These are phyloP conservation scores for Asarcornis scutulata DNA, from an alignment of 2,113 vertebrate genomes.

Conservation along the genomic window DNA sequence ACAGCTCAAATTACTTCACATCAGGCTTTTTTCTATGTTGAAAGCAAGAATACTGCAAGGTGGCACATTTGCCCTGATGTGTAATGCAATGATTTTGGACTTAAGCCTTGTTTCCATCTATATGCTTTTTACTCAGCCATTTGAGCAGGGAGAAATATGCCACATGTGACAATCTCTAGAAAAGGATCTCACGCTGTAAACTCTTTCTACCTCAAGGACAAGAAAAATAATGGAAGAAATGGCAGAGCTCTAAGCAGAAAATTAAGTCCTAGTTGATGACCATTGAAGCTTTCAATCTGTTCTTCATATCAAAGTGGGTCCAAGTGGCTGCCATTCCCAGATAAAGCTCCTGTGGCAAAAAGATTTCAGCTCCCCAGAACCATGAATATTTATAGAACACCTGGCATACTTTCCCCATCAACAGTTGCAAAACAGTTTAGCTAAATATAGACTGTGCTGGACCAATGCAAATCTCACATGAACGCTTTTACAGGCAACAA, in stretches of 20 bases:
- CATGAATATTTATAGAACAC: slow-evolving; percentile 36
- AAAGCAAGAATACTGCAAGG: not conserved
- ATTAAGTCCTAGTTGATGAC: not conserved
- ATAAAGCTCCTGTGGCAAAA: not conserved
- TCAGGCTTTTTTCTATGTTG: not conserved
- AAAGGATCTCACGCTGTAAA: not conserved
- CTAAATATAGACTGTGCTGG: slow-evolving; percentile 67
- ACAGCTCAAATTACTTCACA: not conserved
- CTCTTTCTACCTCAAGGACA: not conserved
- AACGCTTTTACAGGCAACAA: slow-evolving; percentile 37
- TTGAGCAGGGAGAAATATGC: not conserved
- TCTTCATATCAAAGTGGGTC: not conserved
- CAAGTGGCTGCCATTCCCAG: not conserved
- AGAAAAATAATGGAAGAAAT: not conserved
- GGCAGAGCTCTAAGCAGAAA: not conserved
- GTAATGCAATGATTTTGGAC: not conserved
- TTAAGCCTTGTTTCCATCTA: not conserved
- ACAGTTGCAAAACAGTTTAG: slow-evolving; percentile 60
- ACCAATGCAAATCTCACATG: slow-evolving; percentile 47
- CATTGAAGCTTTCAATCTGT: not conserved
- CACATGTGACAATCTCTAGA: not conserved
- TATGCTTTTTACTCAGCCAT: not conserved
- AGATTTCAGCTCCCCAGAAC: not conserved
- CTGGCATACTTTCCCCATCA: slow-evolving; percentile 64
- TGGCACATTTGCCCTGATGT: not conserved